phyloP scores from a whole-genome alignment of 2,113 vertebrate genomes.

The Petaurus breviceps region DNA sequence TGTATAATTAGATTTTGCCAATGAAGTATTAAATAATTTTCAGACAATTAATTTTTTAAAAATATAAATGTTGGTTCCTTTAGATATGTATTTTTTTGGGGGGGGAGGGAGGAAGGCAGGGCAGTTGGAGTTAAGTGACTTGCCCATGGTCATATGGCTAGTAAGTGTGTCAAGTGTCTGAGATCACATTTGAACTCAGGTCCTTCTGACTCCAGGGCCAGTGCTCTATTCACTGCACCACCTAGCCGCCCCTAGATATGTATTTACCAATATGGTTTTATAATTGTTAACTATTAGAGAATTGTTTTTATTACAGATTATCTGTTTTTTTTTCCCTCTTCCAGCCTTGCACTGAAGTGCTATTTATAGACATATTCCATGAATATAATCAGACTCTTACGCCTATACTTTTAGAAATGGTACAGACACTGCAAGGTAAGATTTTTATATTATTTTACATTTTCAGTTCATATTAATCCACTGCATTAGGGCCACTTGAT shows the following conservation, averaged over 20 bases:
- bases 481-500: not conserved
- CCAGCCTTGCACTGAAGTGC: slow-evolving; percentile 96
- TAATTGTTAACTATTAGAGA: not conserved
- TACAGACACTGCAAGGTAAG: slow-evolving; percentile 94
- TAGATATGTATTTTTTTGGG: slow-evolving; percentile 32
- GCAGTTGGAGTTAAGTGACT: no score
- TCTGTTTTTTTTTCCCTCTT: slow-evolving; percentile 59
- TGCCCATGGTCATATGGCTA: no score
- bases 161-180: no score
- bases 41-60: slow-evolving; percentile 36
- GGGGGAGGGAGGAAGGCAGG: no score
- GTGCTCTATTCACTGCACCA: no score
- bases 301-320: slow-evolving; percentile 53
- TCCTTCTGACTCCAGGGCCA: no score
- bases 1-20: not conserved
- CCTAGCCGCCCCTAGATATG: no score
- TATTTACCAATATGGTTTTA: slow-evolving; percentile 22
- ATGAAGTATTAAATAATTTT: slow-evolving; percentile 25
- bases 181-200: no score
- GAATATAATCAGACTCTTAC: slow-evolving; percentile 96
- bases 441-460: slow-evolving; percentile 51
- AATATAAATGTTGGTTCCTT: slow-evolving; percentile 33
- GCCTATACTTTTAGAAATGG: slow-evolving; percentile 96
- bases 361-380: slow-evolving; percentile 99
- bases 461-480: slow-evolving; percentile 1